These are phyloP conservation scores for Labeo catla DNA, from an alignment of 2,113 vertebrate species.

Conservation along the genomic window DNA sequence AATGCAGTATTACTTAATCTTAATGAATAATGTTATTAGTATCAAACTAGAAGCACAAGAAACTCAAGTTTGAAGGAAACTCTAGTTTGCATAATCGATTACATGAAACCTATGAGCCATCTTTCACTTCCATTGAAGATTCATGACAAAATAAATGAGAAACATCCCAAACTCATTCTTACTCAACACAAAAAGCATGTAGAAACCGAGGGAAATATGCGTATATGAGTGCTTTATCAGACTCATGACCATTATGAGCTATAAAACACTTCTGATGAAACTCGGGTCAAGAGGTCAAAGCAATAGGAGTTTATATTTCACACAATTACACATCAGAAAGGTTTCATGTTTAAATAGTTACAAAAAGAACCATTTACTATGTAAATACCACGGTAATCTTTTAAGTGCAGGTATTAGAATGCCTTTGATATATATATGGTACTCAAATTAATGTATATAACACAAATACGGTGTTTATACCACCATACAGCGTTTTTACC, in stretches of 20 bases:
- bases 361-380: not conserved
- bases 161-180: conserved; percentile 14
- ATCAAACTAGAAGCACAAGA: conserved; percentile 1
- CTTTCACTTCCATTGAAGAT: not conserved
- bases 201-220: not conserved
- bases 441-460: not conserved
- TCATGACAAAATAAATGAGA: not conserved
- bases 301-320: not conserved
- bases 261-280: not conserved
- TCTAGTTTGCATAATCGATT: not conserved
- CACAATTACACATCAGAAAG: not conserved
- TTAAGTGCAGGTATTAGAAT: not conserved
- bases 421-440: not conserved
- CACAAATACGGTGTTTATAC: not conserved
- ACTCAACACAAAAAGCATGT: not conserved
- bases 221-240: not conserved
- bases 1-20: not conserved
- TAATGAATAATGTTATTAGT: not conserved
- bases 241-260: not conserved
- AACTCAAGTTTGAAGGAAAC: not conserved
- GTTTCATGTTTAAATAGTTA: not conserved
- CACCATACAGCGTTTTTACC: not conserved
- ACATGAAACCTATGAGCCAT: not conserved
- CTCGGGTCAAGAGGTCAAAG: not conserved
- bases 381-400: not conserved